phyloP scores from a whole-genome alignment of 2,888 invertebrate genomes.

The Pristionchus arcanus region DNA sequence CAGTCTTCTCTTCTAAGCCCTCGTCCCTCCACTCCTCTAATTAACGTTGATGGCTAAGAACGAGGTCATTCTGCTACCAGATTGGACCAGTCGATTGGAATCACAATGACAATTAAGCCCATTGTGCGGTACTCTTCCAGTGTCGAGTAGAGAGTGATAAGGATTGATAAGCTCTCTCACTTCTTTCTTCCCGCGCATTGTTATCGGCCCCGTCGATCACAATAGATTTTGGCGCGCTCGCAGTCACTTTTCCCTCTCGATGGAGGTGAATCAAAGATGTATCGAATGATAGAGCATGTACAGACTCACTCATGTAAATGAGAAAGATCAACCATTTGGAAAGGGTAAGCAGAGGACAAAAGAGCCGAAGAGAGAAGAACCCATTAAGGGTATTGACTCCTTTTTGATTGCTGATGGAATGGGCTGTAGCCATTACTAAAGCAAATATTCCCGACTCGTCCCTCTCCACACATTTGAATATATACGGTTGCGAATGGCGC shows the following conservation, averaged over 20 bases:
- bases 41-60: slow-evolving; percentile 24
- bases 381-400: background rate
- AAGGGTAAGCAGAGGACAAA: background rate
- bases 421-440: background rate
- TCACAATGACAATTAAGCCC: background rate
- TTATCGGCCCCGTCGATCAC: slow-evolving; percentile 31
- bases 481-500: background rate
- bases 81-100: slow-evolving; percentile 17
- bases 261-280: slow-evolving; percentile 5
- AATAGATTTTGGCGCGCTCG: slow-evolving; percentile 49
- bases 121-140: slow-evolving; percentile 11
- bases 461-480: background rate
- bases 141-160: background rate
- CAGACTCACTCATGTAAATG: background rate
- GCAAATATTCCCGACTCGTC: background rate
- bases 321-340: background rate
- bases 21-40: slow-evolving; percentile 18
- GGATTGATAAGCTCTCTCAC: slow-evolving; percentile 16
- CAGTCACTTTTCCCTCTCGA: slow-evolving; percentile 5
- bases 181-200: slow-evolving; percentile 33
- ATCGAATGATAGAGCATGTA: background rate
- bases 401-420: slow-evolving; percentile 14
- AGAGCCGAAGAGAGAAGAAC: background rate
- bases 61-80: slow-evolving; percentile 51
- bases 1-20: background rate